Base-by-base conservation (phyloP, 2,797 vertebrate species). In the Sebastes wilsoni region DNA sequence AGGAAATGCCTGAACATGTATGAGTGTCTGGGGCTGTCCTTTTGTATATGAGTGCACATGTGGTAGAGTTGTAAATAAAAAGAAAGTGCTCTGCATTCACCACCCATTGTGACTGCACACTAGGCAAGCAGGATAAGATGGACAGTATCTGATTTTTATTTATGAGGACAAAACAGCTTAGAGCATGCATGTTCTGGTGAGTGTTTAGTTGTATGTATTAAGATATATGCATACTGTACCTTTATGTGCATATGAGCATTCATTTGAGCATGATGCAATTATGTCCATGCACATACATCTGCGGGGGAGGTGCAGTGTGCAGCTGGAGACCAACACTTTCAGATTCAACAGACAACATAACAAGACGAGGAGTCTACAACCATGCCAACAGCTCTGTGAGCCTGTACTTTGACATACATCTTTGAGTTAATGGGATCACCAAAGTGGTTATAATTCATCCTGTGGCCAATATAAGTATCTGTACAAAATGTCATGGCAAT, bases 1-100 rank as follows among this genome's bases (percentile, higher is more conserved):
- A 83, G 77, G 66, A 82, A 89, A 90, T 76, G 71, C 71, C 68
- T 82, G 65, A 81, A 75, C 80, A 81, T 87, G 79, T 67, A 65
- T 52, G 69, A 46, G 68, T 52, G 65, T 85, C 69, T 87, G 49
- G 6, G 72, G 62, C 71, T 79, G 65, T 81, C 55, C 34, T 77
- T 87, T 84, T 86, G 71, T 75, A 12, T 38, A 54, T 38, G 10
- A 72, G 54, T 69, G 52, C 42, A 58, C 30, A 75, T 67, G 54
- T 38, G 28, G 59, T 32, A 55, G 36, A 52, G 5, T 28, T 74
- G 27, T 54, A 66, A 52, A 76, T 52, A 7, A 71, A 77, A 66
- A 73, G 14, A 66, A 67, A 84, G 56, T 5, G 11, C 72, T 75
- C 58, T 74, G 58, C 30, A 25, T 75, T 65, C 32, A 27, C 64